Evolutionary conservation across 1,140 invertebrate species (phyloP).

Genomic region (Penaeus japonicus): DNA sequence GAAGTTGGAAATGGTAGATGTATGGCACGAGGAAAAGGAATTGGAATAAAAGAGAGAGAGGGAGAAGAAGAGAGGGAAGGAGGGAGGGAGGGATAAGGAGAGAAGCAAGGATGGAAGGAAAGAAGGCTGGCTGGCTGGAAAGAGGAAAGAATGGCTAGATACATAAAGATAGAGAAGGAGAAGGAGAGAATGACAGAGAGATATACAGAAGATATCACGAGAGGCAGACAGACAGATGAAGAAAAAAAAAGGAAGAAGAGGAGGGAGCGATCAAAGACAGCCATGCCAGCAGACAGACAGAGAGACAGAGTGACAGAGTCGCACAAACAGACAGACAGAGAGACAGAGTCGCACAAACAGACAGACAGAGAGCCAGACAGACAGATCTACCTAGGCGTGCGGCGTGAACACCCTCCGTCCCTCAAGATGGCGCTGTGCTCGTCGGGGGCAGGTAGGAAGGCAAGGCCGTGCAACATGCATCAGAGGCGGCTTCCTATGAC

Average conservation of each 20-base stretch:
- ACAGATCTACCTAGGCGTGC: neutral
- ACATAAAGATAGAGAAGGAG: neutral
- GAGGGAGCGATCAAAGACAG: too few species aligned
- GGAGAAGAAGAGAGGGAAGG: neutral
- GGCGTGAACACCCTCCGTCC: too few species aligned
- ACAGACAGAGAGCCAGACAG: neutral
- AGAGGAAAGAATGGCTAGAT: neutral
- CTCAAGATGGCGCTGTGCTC: too few species aligned
- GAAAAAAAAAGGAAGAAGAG: too few species aligned
- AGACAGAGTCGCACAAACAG: neutral
- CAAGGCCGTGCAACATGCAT: too few species aligned
- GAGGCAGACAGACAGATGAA: too few species aligned
- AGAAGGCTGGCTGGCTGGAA: neutral
- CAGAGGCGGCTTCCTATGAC: too few species aligned
- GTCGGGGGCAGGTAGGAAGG: too few species aligned
- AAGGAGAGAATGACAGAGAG: slow-evolving; percentile 7
- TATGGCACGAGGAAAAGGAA: neutral
- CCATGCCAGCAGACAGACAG: neutral
- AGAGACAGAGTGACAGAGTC: neutral
- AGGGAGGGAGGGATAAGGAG: slow-evolving; percentile 1
- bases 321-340: neutral
- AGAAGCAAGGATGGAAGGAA: neutral
- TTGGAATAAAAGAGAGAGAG: neutral
- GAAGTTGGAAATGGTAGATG: neutral
- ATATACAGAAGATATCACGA: neutral